Percentiles rank a stretch among this genome's conserved stretches.
Evolutionary conservation across 2,888 invertebrate species (phyloP).

Genomic region (Strigamia transsilvanica): DNA sequence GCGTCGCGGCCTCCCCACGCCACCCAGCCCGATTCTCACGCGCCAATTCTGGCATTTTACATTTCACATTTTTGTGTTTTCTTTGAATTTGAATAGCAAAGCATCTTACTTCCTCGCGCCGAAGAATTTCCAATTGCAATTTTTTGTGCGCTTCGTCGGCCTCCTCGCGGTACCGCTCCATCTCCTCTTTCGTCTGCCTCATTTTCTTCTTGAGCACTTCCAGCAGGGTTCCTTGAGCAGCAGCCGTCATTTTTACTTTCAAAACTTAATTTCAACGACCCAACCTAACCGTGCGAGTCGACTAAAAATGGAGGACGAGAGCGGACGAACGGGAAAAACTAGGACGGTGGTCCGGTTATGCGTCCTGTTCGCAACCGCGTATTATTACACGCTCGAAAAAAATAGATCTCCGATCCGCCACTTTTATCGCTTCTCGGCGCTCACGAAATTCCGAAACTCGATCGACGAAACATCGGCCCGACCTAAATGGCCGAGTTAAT

Average conservation of each 20-base stretch:
- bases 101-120: constrained; percentile 96
- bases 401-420: background rate
- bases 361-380: background rate
- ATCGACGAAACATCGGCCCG: background rate
- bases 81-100: background rate
- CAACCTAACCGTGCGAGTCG: constrained; percentile 24
- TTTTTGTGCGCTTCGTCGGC: constrained; percentile 95
- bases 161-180: constrained; percentile 98
- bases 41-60: too few relatives aligned
- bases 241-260: constrained; percentile 57
- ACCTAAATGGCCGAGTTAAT: too few relatives aligned
- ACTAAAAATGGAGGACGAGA: constrained; percentile 20
- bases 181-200: constrained; percentile 98
- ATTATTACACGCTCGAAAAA: background rate
- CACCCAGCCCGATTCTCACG: too few relatives aligned
- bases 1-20: background rate
- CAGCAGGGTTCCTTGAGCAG: constrained; percentile 80
- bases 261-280: background rate
- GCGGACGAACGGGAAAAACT: background rate
- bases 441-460: too few relatives aligned
- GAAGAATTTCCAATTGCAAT: constrained; percentile 92
- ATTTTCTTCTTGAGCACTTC: constrained; percentile 99
- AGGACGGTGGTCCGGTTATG: background rate
- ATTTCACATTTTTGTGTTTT: too few relatives aligned
- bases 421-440: too few relatives aligned